These are phyloP conservation scores for Columbina picui DNA, from an alignment of 2,113 vertebrate genomes.

Conservation along the genomic window DNA sequence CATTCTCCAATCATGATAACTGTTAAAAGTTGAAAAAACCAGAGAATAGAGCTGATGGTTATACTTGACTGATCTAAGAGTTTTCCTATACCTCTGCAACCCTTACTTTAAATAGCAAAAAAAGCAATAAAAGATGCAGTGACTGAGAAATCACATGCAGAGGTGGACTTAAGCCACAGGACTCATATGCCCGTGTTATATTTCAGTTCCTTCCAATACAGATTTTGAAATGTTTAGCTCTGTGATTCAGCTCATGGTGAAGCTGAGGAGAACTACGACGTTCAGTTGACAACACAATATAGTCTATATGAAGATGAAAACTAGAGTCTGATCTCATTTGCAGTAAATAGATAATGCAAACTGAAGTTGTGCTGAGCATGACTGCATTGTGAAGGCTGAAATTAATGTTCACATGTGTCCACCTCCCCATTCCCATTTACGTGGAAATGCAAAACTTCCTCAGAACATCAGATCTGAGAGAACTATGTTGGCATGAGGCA, in stretches of 20 bases:
- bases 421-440: fast-evolving
- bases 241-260: neutral
- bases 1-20: neutral
- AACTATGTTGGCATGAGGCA: neutral
- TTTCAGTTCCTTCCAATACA: neutral
- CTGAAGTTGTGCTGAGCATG: neutral
- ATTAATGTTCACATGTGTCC: neutral
- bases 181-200: neutral
- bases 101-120: neutral
- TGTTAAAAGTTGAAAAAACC: neutral
- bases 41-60: neutral
- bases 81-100: neutral
- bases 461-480: neutral
- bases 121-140: neutral
- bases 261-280: neutral
- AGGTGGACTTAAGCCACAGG: neutral
- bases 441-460: neutral
- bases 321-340: neutral
- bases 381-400: neutral
- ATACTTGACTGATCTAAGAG: neutral
- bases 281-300: neutral
- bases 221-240: neutral
- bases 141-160: neutral
- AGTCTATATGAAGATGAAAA: neutral
- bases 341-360: neutral